Percentiles rank a stretch among this genome's conserved stretches.
Conservation (phyloP, 1,140 invertebrate genomes). For the Zaprionus taronus region DNA sequence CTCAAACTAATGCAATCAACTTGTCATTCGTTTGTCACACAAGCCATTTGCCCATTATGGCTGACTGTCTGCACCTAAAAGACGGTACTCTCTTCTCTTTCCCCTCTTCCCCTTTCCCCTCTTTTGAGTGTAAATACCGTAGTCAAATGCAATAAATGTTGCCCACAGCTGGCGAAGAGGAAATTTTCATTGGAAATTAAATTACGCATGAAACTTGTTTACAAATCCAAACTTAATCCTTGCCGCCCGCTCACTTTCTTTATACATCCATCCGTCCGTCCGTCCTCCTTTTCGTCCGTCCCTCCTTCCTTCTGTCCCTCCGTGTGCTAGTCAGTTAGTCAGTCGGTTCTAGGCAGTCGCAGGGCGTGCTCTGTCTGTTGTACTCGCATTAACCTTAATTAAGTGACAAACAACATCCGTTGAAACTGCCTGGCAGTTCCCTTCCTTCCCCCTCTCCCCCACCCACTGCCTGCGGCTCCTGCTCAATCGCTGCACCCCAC, state of each 20-base stretch:
- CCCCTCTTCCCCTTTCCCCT: not conserved
- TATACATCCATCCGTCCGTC: not conserved
- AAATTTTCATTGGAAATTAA: slow-evolving; percentile 72
- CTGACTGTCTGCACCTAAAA: slow-evolving; percentile 3
- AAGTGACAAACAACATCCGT: slow-evolving; percentile 76
- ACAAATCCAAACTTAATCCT: slow-evolving; percentile 75
- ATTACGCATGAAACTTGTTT: slow-evolving; percentile 80
- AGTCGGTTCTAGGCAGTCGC: not conserved
- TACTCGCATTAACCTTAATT: slow-evolving; percentile 79
- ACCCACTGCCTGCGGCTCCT: not conserved
- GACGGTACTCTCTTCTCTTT: too few relatives aligned
- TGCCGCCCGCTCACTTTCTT: slow-evolving; percentile 18
- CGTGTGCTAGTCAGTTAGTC: slow-evolving; percentile 11
- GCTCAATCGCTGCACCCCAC: not conserved
- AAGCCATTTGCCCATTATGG: slow-evolving; percentile 46
- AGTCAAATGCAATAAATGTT: slow-evolving; percentile 54
- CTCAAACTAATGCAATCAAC: slow-evolving; percentile 68
- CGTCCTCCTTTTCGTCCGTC: not conserved
- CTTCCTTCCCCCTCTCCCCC: slow-evolving; percentile 9
- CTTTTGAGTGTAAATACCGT: not conserved
- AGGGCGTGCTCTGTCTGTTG: slow-evolving; percentile 35
- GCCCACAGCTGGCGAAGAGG: slow-evolving; percentile 39
- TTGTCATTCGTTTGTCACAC: slow-evolving; percentile 59
- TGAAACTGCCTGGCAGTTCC: slow-evolving; percentile 19
- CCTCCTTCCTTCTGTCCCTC: not conserved